Evolutionary conservation across 2,113 vertebrate species (phyloP).

Genomic region (Rhineura floridana): DNA sequence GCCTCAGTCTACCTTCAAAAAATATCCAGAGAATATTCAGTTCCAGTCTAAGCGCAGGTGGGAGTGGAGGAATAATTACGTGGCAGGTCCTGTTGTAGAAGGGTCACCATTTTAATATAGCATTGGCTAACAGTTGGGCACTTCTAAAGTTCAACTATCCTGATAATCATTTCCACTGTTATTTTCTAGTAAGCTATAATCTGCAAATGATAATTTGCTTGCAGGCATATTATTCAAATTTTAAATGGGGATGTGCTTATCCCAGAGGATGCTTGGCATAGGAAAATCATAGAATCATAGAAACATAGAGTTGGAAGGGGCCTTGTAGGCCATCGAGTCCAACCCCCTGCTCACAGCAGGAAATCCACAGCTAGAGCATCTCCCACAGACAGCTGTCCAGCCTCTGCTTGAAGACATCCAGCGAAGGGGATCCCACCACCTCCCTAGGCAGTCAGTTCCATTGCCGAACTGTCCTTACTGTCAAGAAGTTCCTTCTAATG

Average conservation of each 20-base stretch:
- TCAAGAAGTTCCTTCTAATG: too few species aligned
- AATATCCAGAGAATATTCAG: neutral
- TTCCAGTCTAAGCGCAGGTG: neutral
- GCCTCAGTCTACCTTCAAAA: neutral
- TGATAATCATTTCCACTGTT: neutral
- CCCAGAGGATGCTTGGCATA: too few species aligned
- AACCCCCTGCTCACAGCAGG: too few species aligned
- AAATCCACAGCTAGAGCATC: too few species aligned
- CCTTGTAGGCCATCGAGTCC: too few species aligned
- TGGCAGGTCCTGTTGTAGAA: neutral
- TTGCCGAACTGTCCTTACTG: too few species aligned
- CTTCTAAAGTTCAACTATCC: neutral
- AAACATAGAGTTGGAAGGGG: too few species aligned
- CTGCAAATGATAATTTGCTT: neutral
- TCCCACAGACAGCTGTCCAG: too few species aligned
- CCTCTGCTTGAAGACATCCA: too few species aligned
- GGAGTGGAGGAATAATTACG: neutral
- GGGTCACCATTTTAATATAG: neutral
- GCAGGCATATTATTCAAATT: neutral
- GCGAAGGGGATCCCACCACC: too few species aligned
- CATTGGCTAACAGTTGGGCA: neutral
- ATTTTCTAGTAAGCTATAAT: neutral
- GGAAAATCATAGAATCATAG: too few species aligned
- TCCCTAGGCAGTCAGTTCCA: too few species aligned
- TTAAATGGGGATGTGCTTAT: neutral